Base-by-base conservation (phyloP, 2,888 invertebrate species). In the Ecdyonurus torrentis region DNA sequence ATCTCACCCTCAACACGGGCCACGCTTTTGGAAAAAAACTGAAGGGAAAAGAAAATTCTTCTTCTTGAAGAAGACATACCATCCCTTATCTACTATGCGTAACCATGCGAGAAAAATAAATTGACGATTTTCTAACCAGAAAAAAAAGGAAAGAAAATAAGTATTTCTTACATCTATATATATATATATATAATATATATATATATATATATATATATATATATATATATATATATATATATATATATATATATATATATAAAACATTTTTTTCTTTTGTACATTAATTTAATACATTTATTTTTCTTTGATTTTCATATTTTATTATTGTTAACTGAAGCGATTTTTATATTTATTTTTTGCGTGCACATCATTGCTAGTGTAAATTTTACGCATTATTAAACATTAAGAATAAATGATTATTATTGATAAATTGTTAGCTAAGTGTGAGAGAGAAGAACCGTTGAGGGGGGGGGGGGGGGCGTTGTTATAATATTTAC, bases 81-180 rank as follows among this genome's bases (percentile, higher is more conserved):
- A 37, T 37, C 37, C 37, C 15, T 37, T 37, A 37, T 37, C 5
- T 37, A n/a, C 55, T n/a, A 18, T 20, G 20, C n/a, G 55, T 20
- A 55, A 10, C n/a, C 55, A 22, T 10, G 55, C 55, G 55, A 55
- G 55, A 55, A 22, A 55, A 55, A 55, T 55, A 55, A 55, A 55
- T 55, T 55, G 55, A n/a, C 10, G 55, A 55, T 55, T 55, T 55
- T 55, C 55, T 22, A n/a, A n/a, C n/a, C n/a, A n/a, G n/a, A n/a
- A n/a, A n/a, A n/a, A n/a, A n/a, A n/a, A n/a, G n/a, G n/a, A n/a
- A n/a, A 50, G 7, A 50, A 50, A 50, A 50, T 50, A 50, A 50
- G 50, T 18, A 18, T 50, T 50, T 10, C 50, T 7, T 50, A 50
- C n/a, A n/a, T n/a, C n/a, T n/a, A n/a, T n/a, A 50, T 50, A 50